Conservation (phyloP, 1,140 invertebrate genomes). For the Lethocerus indicus region DNA sequence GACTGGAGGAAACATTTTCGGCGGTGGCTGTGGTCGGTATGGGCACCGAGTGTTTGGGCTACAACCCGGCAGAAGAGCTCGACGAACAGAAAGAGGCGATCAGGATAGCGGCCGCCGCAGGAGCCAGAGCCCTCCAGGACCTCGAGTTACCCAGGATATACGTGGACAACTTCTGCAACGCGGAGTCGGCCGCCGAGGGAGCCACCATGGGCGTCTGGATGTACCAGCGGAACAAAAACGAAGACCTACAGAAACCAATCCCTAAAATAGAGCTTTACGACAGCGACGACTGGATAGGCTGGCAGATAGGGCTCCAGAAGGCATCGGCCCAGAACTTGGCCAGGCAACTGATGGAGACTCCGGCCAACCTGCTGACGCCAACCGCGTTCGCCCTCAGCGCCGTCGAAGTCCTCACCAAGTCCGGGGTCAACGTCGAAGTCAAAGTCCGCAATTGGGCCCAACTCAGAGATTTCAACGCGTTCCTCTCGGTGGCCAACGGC, state of each 20-base stretch:
- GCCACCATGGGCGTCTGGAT: conserved; percentile 25
- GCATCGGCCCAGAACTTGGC: conserved; percentile 44
- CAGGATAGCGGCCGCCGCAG: conserved; percentile 28
- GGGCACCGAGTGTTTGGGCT: conserved; percentile 26
- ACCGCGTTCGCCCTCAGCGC: conserved; percentile 34
- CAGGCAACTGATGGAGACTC: conserved; percentile 38
- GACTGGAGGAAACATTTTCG: conserved; percentile 26
- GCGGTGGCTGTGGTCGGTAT: conserved; percentile 29
- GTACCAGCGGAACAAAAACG: conserved; percentile 30
- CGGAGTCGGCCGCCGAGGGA: conserved; percentile 35
- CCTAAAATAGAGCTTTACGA: conserved; percentile 16
- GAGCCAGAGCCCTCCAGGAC: conserved; percentile 23
- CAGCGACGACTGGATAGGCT: conserved; percentile 28
- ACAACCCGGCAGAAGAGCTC: conserved; percentile 26
- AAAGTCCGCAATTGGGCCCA: conserved; percentile 39
- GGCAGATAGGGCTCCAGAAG: conserved; percentile 33
- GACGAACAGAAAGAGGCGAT: conserved; percentile 30
- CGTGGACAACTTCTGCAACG: conserved; percentile 32
- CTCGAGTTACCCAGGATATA: conserved; percentile 24
- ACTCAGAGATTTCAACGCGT: conserved; percentile 39
- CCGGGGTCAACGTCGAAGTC: conserved; percentile 28
- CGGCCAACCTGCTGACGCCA: conserved; percentile 44
- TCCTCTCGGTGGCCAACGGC: conserved; percentile 41
- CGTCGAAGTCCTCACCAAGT: conserved; percentile 26
- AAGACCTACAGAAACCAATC: conserved; percentile 6